Conservation (phyloP, 1,140 invertebrate species). For the Planococcus citri region DNA sequence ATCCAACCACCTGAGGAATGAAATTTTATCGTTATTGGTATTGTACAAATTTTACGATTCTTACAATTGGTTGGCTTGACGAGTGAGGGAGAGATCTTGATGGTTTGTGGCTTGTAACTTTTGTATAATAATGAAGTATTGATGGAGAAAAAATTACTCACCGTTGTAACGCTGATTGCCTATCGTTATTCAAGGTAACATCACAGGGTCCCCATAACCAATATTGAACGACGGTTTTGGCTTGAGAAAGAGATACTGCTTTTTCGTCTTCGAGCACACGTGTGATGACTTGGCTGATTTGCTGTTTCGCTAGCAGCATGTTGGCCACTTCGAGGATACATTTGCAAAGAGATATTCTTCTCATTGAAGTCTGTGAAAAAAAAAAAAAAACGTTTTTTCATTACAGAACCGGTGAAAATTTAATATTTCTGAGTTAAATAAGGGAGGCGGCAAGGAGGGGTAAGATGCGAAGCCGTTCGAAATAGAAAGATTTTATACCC, state of each 20-base stretch:
- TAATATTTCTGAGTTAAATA: not conserved
- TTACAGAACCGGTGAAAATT: too few species aligned
- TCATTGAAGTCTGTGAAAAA: not conserved
- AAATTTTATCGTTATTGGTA: not conserved
- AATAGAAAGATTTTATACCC: too few species aligned
- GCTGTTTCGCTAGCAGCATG: constrained; percentile 48
- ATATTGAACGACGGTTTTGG: constrained; percentile 58
- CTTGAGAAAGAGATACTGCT: constrained; percentile 52
- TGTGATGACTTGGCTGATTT: constrained; percentile 50
- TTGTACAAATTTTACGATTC: too few species aligned
- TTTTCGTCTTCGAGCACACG: constrained; percentile 55
- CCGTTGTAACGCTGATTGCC: constrained; percentile 38
- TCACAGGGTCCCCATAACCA: constrained; percentile 74
- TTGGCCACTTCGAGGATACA: constrained; percentile 57
- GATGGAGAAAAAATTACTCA: constrained; percentile 16
- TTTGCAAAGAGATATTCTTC: constrained; percentile 54
- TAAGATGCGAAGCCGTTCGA: too few species aligned
- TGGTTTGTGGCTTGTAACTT: not conserved
- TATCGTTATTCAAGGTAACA: constrained; percentile 27
- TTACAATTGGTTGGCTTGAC: not conserved
- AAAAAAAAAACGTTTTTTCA: not conserved
- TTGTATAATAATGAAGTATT: not conserved
- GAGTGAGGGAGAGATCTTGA: not conserved
- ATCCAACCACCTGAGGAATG: constrained; percentile 53
- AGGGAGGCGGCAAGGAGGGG: too few species aligned